phyloP scores from a whole-genome alignment of 2,113 vertebrate species.

The Carlito syrichta region DNA sequence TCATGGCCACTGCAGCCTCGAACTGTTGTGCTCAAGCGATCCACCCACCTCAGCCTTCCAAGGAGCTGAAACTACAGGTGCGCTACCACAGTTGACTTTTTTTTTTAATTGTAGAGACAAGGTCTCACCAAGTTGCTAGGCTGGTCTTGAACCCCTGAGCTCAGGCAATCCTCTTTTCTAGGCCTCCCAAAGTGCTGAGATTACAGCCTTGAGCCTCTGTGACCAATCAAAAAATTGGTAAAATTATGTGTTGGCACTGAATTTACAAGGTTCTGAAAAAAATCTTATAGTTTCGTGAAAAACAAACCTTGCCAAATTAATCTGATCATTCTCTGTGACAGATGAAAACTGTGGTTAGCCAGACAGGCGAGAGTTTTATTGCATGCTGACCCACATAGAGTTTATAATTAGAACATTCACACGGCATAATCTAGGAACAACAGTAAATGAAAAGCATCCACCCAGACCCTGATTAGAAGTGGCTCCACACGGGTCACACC shows the following conservation, averaged over 20 bases:
- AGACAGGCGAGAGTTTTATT: neutral
- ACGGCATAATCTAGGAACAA: rapidly evolving
- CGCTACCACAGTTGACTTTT: too few species aligned
- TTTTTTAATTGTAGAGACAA: too few species aligned
- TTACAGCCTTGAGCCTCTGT: too few species aligned
- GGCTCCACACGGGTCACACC: rapidly evolving
- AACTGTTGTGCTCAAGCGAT: too few species aligned
- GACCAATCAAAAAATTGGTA: too few species aligned
- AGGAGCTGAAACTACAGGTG: too few species aligned
- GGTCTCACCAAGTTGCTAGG: too few species aligned
- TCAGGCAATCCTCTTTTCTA: too few species aligned
- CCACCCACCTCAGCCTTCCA: too few species aligned
- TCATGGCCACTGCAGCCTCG: too few species aligned
- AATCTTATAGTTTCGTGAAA: neutral
- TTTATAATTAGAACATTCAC: neutral
- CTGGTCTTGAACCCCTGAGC: too few species aligned
- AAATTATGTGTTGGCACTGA: neutral
- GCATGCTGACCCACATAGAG: rapidly evolving
- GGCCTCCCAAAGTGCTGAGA: too few species aligned
- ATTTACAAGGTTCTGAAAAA: neutral
- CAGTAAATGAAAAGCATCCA: neutral
- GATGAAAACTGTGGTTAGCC: neutral
- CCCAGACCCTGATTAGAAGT: rapidly evolving
- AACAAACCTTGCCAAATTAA: neutral
- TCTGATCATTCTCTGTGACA: neutral